Percentiles rank a stretch among this genome's conserved stretches.
Conservation (phyloP, 2,797 vertebrate species). For the Rachycentron canadum region DNA sequence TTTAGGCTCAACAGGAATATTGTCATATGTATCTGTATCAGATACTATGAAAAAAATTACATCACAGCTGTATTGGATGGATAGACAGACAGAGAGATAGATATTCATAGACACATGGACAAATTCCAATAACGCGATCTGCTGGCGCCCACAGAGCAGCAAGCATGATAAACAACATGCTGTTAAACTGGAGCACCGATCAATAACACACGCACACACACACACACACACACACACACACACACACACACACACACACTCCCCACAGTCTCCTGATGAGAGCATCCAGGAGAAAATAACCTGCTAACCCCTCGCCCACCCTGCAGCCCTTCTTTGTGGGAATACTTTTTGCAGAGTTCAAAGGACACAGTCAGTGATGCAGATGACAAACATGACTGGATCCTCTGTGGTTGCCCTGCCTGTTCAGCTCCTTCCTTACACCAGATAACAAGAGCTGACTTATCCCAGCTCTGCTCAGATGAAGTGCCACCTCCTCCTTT, state of each 20-base stretch:
- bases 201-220: constrained; percentile 60
- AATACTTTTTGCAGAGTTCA: constrained; percentile 58
- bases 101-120: constrained; percentile 45
- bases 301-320: constrained; percentile 43
- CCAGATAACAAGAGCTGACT: constrained; percentile 51
- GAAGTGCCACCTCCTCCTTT: constrained; percentile 26
- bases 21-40: neutral
- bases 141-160: constrained; percentile 55
- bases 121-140: constrained; percentile 53
- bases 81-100: constrained; percentile 18
- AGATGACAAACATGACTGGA: constrained; percentile 42
- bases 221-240: constrained; percentile 33
- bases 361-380: constrained; percentile 54
- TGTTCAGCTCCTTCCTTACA: constrained; percentile 30
- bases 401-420: constrained; percentile 19
- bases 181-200: constrained; percentile 71
- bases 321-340: constrained; percentile 33
- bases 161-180: constrained; percentile 73
- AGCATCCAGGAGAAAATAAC: constrained; percentile 57
- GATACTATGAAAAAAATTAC: neutral
- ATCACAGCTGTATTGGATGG: neutral
- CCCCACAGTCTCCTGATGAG: constrained; percentile 16
- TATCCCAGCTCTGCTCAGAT: constrained; percentile 35
- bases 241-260: constrained; percentile 5
- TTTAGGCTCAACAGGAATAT: neutral